Base-by-base conservation (phyloP, 1,140 invertebrate genomes). In the Pseudomyrmex concolor region DNA sequence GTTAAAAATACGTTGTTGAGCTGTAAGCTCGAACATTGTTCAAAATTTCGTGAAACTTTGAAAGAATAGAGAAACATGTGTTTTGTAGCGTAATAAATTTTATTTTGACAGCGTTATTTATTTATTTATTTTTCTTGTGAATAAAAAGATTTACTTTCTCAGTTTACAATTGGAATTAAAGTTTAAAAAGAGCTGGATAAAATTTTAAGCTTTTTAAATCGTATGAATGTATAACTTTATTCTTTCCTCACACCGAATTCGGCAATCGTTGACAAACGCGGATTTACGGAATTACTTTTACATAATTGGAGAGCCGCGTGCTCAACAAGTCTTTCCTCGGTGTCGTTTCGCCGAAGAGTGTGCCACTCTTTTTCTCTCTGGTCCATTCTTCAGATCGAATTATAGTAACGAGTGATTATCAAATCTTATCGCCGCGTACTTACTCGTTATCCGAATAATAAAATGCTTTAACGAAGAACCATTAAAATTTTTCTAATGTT, bases 281-380 rank as follows among this genome's bases (percentile, higher is more conserved):
- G 43, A 78, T 78, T 70, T 78, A 70, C 76, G 54, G 7, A 13
- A 48, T 78, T 48, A 43, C 59, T 78, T 70, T 78, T 70, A 57
- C 64, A 78, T 78, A 78, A 78, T 78, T 78, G 76, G 15, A 70
- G 54, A 76, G 17, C 66, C 19, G 45, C 68, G 78, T 66, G 45
- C 70, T 72, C 68, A 51, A 83, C 50, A 54, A 72, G 17, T 12
- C 57, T 84, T 84, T 86, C 50, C 63, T 60, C 45, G 74, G 64
- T 76, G 55, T 68, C 54, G 17, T 71, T 15, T 34, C 50, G 43
- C n/a, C 34, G 34, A n/a, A n/a, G 34, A 62, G 50, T 19, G 34
- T 59, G 25, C 22, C 60, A 64, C 68, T 70, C 50, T 84, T 62
- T 77, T 84, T 81, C 22, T 15, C 4, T 19, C n/a, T 68, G 63